Evolutionary conservation across 2,888 invertebrate genomes (phyloP), one percentile per base, ranked within the genome.

Genomic region (Drosophila percnosoma): DNA sequence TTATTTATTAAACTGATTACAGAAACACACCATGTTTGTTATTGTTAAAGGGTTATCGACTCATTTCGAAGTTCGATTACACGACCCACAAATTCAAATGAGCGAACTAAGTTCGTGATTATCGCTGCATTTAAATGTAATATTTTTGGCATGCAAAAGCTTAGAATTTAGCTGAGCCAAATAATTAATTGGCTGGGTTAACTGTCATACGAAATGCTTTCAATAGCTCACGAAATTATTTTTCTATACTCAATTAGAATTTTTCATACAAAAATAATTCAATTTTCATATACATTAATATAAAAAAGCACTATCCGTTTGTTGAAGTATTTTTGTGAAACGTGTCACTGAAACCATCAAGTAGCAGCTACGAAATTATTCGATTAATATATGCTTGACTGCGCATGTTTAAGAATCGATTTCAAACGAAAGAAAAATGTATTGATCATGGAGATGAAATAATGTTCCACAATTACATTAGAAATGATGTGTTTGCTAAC

Each of bases 1-100:
- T 2, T 11, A n/a, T 33, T 45, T 21, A 29, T 31, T 34, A 15
- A 6, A 3, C 2, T 33, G 8, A 40, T 48, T 64, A 27, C 18
- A 45, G 5, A 24, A 11, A 62, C 51, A 52, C 61, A 69, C 77
- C 77, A 78, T 78, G 34, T 64, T 75, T 76, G 45, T 72, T 73
- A 40, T 65, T 62, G 45, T 48, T 59, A 21, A 40, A 59, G 18
- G 27, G n/a, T 60, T 42, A 58, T 72, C 73, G 72, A 61, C 42
- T n/a, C n/a, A 31, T 10, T 49, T 10, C 2, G 7, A 57, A 54
- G 72, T 66, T 73, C 73, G 61, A 67, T 73, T 31, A 29, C 13
- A 27, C 27, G 13, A 57, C 15, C 3, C n/a, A 34, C 42, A 10
- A 31, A 38, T 11, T 38, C 5, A 33, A 34, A 40, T 38, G 33